Conservation (phyloP, 1,140 invertebrate species). For the Drosophila kikkawai region DNA sequence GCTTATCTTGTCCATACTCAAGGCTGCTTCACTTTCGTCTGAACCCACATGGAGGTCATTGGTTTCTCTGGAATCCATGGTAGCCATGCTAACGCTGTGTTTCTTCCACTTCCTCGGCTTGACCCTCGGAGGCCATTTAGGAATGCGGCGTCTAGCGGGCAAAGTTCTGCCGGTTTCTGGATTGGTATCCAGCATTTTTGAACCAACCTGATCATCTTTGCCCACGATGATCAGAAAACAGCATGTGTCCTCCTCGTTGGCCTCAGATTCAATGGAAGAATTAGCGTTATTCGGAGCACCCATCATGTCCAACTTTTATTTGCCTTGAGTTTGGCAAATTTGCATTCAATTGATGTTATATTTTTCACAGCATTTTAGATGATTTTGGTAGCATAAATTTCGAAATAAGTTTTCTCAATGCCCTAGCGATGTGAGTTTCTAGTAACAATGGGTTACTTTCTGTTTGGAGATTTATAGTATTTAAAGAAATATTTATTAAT, state of each 20-base stretch:
- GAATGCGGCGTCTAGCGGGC: neutral
- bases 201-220: conserved; percentile 33
- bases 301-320: conserved; percentile 6
- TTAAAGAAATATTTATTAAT: too few relatives aligned
- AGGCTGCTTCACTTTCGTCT: neutral
- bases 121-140: neutral
- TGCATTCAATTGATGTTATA: neutral
- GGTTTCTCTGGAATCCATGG: conserved; percentile 18
- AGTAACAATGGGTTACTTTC: neutral
- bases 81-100: conserved; percentile 29
- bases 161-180: neutral
- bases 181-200: neutral
- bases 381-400: neutral
- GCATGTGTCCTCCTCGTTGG: conserved; percentile 9
- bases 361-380: conserved; percentile 5
- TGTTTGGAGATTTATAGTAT: neutral
- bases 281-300: neutral
- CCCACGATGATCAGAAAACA: conserved; percentile 48
- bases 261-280: neutral
- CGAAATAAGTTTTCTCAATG: neutral
- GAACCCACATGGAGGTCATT: neutral
- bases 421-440: neutral
- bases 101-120: conserved; percentile 1
- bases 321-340: neutral
- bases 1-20: neutral